phyloP scores from a whole-genome alignment of 2,797 vertebrate species.

The Peromyscus nudipes region DNA sequence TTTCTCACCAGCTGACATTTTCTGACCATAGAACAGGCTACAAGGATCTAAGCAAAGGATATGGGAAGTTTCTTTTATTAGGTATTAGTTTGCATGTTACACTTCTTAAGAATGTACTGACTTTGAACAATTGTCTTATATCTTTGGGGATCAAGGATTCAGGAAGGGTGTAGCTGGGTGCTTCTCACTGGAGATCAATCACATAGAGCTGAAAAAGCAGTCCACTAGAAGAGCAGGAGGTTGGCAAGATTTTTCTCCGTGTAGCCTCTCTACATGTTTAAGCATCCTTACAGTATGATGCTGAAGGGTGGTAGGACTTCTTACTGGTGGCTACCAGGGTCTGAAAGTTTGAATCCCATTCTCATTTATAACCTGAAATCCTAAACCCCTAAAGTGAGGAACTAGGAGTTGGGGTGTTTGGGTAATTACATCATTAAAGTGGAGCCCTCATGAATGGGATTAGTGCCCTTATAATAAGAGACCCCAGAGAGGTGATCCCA shows the following conservation, averaged over 20 bases:
- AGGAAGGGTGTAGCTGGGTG: neutral
- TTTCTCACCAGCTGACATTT: constrained; percentile 3
- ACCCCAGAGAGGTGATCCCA: neutral
- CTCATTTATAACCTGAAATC: neutral
- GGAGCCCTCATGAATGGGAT: neutral
- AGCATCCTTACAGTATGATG: neutral
- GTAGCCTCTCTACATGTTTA: neutral
- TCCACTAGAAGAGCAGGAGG: neutral
- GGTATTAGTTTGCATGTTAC: neutral
- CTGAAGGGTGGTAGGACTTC: neutral
- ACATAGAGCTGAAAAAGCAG: neutral
- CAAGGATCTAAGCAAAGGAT: neutral
- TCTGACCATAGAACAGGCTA: neutral
- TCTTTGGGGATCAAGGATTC: neutral
- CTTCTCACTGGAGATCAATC: neutral
- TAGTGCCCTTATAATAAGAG: neutral
- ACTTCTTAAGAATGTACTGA: neutral
- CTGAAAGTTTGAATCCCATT: neutral
- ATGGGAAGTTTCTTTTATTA: neutral
- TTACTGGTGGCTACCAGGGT: neutral
- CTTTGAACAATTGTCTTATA: neutral
- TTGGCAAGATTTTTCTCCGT: neutral
- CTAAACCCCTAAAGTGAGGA: neutral
- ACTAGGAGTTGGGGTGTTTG: neutral
- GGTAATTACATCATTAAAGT: neutral